Evolutionary conservation across 37 sponge, comb jelly and placozoan species (phyloP), one percentile per base, ranked within the genome.

Genomic region (Tethya wilhelma): DNA sequence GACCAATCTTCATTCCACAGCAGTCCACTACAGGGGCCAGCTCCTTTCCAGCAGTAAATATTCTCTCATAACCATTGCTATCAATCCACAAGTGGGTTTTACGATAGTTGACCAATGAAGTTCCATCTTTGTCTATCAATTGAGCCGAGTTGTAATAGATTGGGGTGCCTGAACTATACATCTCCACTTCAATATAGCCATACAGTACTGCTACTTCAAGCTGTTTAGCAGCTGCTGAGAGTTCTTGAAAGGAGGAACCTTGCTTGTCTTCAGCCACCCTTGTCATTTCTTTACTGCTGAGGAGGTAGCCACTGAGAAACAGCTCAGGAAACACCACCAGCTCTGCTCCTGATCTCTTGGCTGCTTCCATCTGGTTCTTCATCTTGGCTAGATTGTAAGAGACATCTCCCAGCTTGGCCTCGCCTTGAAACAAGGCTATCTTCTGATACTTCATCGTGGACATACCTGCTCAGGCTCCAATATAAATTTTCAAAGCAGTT

Each of bases 261-360:
- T 62, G 33, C 43, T 57, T 77, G 4, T 62, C 58, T 46, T 89
- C 79, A 3, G 84, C 83, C n/a, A 83, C 38, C n/a, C 8, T 34
- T 68, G 37, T 78, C 55, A 89, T 62, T 7, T 64, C 56, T 37
- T 63, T 79, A 57, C 22, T 59, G 37, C 60, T 66, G 6, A 89
- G 38, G 30, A 2, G 6, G 53, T 89, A 89, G 12, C 79, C 83
- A 37, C 79, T 83, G 26, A 38, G 34, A 69, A 83, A 89, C 44
- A 83, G 64, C 41, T 89, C 89, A 44, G 89, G 89, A 53, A 89
- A 89, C 25, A 83, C 58, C 2, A 89, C 45, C 0, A 89, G 73
- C 20, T 71, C 56, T n/a, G 84, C 83, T 64, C 84, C 84, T 28
- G 7, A 28, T 26, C 26, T 22, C 12, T 56, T 40, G 0, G 89